Base-by-base conservation (phyloP, 2,797 vertebrate genomes). In the Sebastiscus albofasciatus region DNA sequence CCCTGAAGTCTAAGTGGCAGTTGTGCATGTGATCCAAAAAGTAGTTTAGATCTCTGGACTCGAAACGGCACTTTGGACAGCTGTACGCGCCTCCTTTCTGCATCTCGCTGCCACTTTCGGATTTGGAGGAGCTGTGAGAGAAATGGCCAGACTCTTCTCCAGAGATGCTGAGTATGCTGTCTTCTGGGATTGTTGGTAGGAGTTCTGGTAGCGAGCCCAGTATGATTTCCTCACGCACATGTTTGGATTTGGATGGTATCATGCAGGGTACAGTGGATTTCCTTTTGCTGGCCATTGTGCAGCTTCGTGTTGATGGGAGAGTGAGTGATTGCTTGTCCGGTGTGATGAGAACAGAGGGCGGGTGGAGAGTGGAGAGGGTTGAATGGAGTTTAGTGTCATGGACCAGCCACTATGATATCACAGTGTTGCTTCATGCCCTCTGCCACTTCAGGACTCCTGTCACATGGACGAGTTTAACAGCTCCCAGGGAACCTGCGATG, bases 261-360 rank as follows among this genome's bases (percentile, higher is more conserved):
- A 99, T 99, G 93, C 98, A 99, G 36, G 98, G 98, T 49, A 97
- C 97, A 55, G 97, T 98, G 87, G 98, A 99, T 94, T 99, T 99
- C 93, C 98, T 97, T 93, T 99, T 99, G 96, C 98, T 99, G 91
- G 98, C 98, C 98, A 99, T 99, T 24, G 42, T 77, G 87, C 69
- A 81, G 86, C 90, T 81, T 80, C 77, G 87, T 86, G 89, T 85
- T 65, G 90, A 87, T 89, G 91, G 86, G 80, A 89, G 83, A 90
- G 86, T 84, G 92, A 91, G 71, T 80, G 89, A 82, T 84, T 90
- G 81, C 82, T 90, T 88, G 81, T 92, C 91, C 79, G 79, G 91
- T 93, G 54, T 87, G 89, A 93, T 94, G 90, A 93, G 91, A 93
- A 86, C 94, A 87, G 92, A 90, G 92, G 92, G 93, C 33, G 82